Evolutionary conservation across 2,113 vertebrate genomes (phyloP).

Genomic region (Lycaon pictus): DNA sequence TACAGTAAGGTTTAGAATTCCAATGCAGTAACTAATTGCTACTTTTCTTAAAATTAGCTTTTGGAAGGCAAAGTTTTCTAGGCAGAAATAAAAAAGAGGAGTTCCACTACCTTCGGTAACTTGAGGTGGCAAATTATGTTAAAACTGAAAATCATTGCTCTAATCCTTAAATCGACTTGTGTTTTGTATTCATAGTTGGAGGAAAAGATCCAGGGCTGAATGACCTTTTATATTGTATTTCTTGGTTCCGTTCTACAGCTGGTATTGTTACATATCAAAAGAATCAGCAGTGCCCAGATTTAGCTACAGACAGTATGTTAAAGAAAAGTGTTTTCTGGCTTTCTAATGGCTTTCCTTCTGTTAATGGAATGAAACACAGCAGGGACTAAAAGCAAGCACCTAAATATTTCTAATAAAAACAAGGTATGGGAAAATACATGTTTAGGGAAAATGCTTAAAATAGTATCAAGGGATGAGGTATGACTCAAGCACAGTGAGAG

Average conservation of each 20-base stretch:
- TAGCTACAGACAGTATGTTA: not conserved
- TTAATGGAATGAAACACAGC: constrained; percentile 24
- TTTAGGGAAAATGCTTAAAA: not conserved
- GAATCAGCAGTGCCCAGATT: not conserved
- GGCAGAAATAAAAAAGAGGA: not conserved
- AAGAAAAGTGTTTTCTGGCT: constrained; percentile 12
- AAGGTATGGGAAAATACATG: not conserved
- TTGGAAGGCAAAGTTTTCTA: not conserved
- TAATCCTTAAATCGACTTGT: not conserved
- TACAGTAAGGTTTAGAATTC: not conserved
- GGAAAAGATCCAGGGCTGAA: not conserved
- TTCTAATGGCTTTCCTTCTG: not conserved
- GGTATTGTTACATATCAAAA: constrained; percentile 4
- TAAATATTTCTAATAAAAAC: not conserved
- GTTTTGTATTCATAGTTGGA: not conserved
- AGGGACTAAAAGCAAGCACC: not conserved
- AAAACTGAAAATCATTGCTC: not conserved
- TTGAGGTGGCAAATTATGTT: not conserved
- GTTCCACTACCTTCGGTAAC: not conserved
- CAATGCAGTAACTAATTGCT: not conserved
- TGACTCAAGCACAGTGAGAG: not conserved
- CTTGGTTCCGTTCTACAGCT: not conserved
- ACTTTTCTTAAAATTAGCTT: constrained; percentile 20
- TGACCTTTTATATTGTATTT: not conserved
- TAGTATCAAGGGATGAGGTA: not conserved